These are phyloP conservation scores for Drosophila ananassae DNA, from an alignment of 1,140 invertebrate species.

Conservation along the genomic window DNA sequence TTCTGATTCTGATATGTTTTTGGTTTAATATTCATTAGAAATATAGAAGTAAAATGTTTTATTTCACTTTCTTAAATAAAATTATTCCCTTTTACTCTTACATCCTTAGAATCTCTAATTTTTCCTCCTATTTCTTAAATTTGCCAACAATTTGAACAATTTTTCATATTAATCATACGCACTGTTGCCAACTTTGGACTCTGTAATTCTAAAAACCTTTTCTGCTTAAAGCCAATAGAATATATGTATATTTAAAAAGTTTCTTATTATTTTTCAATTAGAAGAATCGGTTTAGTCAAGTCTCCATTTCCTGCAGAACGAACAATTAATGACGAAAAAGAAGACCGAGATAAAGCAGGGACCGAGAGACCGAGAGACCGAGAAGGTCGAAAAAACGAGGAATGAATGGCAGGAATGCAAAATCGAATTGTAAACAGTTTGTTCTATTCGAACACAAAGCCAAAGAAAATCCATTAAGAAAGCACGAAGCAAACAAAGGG, in stretches of 20 bases:
- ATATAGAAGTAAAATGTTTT: conserved; percentile 35
- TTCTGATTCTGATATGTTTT: conserved; percentile 10
- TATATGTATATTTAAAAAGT: too few species aligned
- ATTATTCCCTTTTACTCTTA: not conserved
- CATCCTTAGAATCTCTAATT: too few species aligned
- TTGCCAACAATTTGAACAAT: too few species aligned
- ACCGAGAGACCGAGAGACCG: too few species aligned
- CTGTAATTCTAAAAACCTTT: too few species aligned
- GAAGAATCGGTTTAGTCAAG: conserved; percentile 17
- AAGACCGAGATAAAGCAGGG: conserved; percentile 9
- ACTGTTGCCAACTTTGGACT: conserved; percentile 24
- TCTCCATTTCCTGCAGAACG: conserved; percentile 11
- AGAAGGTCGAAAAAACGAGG: not conserved
- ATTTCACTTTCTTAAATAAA: too few species aligned
- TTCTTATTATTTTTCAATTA: conserved; percentile 22
- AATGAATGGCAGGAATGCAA: conserved; percentile 37
- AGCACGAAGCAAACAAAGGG: conserved; percentile 26
- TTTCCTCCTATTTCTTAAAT: too few species aligned
- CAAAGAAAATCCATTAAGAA: conserved; percentile 37
- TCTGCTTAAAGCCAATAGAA: not conserved
- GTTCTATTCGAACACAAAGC: conserved; percentile 45
- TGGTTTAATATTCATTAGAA: conserved; percentile 72
- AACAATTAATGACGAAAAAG: conserved; percentile 36
- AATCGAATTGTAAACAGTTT: conserved; percentile 54
- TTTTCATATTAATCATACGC: conserved; percentile 60